These are phyloP conservation scores for Crax fasciolata DNA, from an alignment of 2,797 vertebrate genomes.

Conservation along the genomic window DNA sequence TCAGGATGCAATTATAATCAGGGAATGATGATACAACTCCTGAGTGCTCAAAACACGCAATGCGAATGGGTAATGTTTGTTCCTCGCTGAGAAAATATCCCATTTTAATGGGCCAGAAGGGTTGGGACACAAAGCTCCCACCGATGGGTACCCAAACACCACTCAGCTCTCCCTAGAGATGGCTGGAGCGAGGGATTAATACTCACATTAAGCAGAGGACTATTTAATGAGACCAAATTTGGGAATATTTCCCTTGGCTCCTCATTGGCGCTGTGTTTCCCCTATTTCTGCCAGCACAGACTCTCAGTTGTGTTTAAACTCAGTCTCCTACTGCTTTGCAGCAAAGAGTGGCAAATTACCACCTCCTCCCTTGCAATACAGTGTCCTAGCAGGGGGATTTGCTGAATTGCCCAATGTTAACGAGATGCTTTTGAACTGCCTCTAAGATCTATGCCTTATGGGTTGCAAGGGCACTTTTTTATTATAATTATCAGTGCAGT, in stretches of 20 bases:
- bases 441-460: constrained; percentile 46
- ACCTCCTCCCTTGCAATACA: neutral
- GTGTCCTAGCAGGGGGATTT: neutral
- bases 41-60: constrained; percentile 50
- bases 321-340: neutral
- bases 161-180: neutral
- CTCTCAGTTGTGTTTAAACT: fast-evolving
- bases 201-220: too few relatives aligned
- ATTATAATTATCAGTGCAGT: constrained; percentile 16
- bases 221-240: neutral
- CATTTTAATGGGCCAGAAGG: neutral
- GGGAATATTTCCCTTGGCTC: neutral
- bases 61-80: constrained; percentile 14
- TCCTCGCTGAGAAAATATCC: neutral
- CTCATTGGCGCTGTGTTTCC: neutral
- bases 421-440: neutral
- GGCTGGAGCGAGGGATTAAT: neutral
- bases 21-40: constrained; percentile 57
- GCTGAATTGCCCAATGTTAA: constrained; percentile 28
- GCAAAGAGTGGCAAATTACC: neutral
- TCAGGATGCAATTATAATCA: neutral
- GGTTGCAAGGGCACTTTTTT: constrained; percentile 37
- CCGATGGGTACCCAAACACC: neutral
- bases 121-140: neutral
- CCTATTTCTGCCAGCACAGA: neutral